Percentiles rank a stretch among this genome's conserved stretches.
Conservation (phyloP, 2,797 vertebrate species). For the Xerus rutilus region DNA sequence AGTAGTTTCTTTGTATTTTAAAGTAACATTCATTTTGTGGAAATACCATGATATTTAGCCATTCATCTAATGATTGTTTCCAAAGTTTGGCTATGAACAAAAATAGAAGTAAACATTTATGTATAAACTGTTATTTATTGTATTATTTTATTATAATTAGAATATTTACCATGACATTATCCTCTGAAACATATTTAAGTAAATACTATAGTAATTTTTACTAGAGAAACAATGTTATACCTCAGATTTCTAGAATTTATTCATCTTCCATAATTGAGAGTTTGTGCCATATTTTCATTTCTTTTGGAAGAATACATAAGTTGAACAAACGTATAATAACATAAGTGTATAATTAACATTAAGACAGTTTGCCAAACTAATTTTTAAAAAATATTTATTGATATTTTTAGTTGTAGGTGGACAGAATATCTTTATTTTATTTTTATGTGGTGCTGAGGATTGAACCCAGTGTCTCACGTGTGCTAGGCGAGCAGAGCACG, state of each 20-base stretch:
- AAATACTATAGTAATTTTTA: not conserved
- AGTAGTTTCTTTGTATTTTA: not conserved
- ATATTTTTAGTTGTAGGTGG: too few relatives aligned
- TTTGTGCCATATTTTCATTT: not conserved
- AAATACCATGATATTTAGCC: not conserved
- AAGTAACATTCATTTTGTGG: not conserved
- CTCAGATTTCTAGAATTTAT: not conserved
- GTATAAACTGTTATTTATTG: not conserved
- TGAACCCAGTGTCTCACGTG: too few relatives aligned
- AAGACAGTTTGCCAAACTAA: not conserved
- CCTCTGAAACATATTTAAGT: not conserved
- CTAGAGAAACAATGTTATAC: not conserved
- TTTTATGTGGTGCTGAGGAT: too few relatives aligned
- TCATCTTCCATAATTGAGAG: not conserved
- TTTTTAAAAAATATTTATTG: not conserved
- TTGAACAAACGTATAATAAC: not conserved
- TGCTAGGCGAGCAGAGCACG: too few relatives aligned
- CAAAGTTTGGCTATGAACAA: constrained; percentile 8
- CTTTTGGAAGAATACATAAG: not conserved
- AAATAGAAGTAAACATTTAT: not conserved
- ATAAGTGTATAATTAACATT: not conserved
- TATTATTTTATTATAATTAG: not conserved
- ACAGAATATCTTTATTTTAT: too few relatives aligned
- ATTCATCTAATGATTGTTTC: not conserved
- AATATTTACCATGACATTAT: not conserved